phyloP scores from a whole-genome alignment of 2,888 invertebrate genomes.

The Cacoxenus indagator region DNA sequence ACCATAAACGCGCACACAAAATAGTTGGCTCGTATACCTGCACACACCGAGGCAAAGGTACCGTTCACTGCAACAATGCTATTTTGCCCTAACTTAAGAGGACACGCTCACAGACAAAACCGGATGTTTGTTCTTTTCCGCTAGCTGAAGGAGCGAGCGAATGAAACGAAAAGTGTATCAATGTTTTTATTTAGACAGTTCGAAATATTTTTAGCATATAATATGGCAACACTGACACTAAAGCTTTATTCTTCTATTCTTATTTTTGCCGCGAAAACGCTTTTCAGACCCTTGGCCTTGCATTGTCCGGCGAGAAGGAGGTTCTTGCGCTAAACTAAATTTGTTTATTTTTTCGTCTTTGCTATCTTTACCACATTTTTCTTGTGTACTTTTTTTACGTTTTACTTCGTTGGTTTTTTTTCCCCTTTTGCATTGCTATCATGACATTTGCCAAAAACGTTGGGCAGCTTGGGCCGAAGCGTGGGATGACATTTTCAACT shows the following conservation, averaged over 20 bases:
- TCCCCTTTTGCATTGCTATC: slow-evolving; percentile 9
- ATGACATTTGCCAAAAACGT: slow-evolving; percentile 15
- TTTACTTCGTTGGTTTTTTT: not conserved
- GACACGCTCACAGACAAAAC: not conserved
- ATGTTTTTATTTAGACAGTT: slow-evolving; percentile 26
- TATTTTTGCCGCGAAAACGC: too few relatives aligned
- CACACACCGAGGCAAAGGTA: not conserved
- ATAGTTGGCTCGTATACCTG: slow-evolving; percentile 2
- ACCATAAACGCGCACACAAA: slow-evolving; percentile 23
- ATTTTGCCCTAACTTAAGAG: not conserved
- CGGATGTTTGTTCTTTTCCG: slow-evolving; percentile 6
- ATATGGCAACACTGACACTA: slow-evolving; percentile 16
- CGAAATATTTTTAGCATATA: slow-evolving; percentile 15
- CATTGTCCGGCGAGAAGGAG: not conserved
- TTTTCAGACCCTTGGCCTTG: not conserved
- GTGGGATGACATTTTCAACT: not conserved
- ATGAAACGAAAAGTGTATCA: not conserved
- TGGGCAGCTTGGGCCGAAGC: not conserved
- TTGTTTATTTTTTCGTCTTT: slow-evolving; percentile 14
- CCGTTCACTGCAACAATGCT: not conserved
- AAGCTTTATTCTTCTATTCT: too few relatives aligned
- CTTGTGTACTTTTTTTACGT: slow-evolving; percentile 2
- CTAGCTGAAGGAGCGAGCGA: not conserved
- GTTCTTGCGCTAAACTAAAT: slow-evolving; percentile 8
- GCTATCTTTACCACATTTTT: not conserved